Percentiles rank a stretch among this genome's conserved stretches.
phyloP scores from a whole-genome alignment of 2,113 vertebrate species.

The Perccottus glenii region DNA sequence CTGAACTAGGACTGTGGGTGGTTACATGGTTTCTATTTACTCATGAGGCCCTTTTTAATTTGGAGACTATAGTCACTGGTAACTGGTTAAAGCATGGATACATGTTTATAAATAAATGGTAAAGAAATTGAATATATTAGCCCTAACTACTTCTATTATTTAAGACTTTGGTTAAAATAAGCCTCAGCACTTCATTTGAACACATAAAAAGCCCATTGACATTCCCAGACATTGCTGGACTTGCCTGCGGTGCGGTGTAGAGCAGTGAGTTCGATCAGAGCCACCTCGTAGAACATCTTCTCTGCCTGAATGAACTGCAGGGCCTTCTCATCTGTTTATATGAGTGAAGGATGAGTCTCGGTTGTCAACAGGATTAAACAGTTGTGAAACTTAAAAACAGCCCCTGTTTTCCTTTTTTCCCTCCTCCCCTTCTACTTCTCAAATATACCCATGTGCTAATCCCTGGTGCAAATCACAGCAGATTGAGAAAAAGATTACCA shows the following conservation, averaged over 20 bases:
- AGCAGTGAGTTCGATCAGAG: conserved; percentile 76
- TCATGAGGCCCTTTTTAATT: no score
- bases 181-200: no score
- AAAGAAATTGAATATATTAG: no score
- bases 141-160: no score
- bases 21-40: no score
- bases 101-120: no score
- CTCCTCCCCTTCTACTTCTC: background rate
- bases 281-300: conserved; percentile 83
- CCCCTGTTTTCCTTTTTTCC: conserved; percentile 1
- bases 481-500: background rate
- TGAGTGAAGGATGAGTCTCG: conserved; percentile 76
- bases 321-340: conserved; percentile 82
- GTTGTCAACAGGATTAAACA: conserved; percentile 65
- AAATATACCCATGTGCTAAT: conserved; percentile 22
- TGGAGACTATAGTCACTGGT: no score
- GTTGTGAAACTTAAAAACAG: conserved; percentile 68
- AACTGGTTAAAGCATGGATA: no score
- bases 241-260: conserved; percentile 79
- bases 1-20: no score
- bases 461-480: background rate
- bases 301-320: conserved; percentile 79
- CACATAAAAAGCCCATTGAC: no score
- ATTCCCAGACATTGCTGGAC: conserved; percentile 58
- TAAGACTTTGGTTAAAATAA: no score